Evolutionary conservation across 2,888 invertebrate genomes (phyloP).

Genomic region (Cerceris ruficornis): DNA sequence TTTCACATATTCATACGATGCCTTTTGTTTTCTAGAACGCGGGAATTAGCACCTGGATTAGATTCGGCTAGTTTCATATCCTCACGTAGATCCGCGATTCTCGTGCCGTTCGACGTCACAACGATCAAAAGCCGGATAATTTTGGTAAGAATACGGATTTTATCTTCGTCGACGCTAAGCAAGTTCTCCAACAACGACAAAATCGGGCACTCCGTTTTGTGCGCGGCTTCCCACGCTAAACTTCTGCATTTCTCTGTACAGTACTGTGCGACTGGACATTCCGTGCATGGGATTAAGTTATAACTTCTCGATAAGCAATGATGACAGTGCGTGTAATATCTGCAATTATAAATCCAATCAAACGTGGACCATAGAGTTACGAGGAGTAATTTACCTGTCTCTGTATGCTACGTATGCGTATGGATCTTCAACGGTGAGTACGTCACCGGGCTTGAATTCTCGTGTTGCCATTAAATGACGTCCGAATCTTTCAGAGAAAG

Average conservation of each 20-base stretch:
- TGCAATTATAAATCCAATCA: conserved; percentile 46
- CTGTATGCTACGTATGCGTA: conserved; percentile 75
- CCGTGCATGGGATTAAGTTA: conserved; percentile 76
- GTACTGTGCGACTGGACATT: conserved; percentile 77
- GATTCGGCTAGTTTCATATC: conserved; percentile 74
- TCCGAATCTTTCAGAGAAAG: conserved; percentile 75
- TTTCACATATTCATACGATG: neutral
- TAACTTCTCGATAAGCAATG: conserved; percentile 76
- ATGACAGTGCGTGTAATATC: conserved; percentile 79
- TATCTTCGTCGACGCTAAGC: conserved; percentile 76
- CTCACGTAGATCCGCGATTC: conserved; percentile 71
- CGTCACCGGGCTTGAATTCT: conserved; percentile 77
- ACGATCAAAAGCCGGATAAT: conserved; percentile 76
- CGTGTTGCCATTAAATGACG: conserved; percentile 76
- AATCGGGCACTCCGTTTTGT: conserved; percentile 75
- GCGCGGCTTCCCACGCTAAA: conserved; percentile 73
- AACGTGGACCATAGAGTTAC: neutral
- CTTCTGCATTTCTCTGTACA: conserved; percentile 76
- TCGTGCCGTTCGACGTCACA: conserved; percentile 73
- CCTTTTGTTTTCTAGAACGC: conserved; percentile 23
- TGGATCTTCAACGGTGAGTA: conserved; percentile 76
- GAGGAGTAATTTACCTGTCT: conserved; percentile 70
- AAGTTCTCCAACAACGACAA: conserved; percentile 72
- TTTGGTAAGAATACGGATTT: conserved; percentile 77
- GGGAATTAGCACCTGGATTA: conserved; percentile 72